Evolutionary conservation across 2,888 invertebrate genomes (phyloP), one percentile per base, ranked within the genome.

Genomic region (Drosophila phalerata): DNA sequence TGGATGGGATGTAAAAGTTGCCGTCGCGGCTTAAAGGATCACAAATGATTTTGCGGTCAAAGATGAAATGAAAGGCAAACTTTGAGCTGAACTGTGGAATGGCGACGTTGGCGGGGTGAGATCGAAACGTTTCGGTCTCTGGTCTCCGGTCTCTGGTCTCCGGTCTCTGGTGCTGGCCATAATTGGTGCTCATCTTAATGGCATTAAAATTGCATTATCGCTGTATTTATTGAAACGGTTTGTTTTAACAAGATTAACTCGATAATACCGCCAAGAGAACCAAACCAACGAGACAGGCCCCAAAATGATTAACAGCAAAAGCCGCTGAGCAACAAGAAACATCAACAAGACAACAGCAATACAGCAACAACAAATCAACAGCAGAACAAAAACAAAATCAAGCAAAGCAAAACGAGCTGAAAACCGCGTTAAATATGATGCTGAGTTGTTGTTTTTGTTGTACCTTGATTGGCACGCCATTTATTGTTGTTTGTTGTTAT

Each of bases 171-270:
- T 87, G 82, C 67, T 79, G 81, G 68, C 79, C 87, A 90, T 91
- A 91, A 91, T 91, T 91, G 91, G 91, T 91, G 90, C 90, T 91
- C 91, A 91, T 86, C 87, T 91, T 91, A 91, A 91, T 91, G 90
- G 89, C 83, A 90, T 91, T 91, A 90, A 91, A 91, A 91, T 89
- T 91, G 90, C 88, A 90, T 91, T 91, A 91, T 91, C 91, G 90
- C 89, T 82, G 89, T 87, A 87, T 90, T 87, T 82, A 91, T 91
- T 90, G 88, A 90, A 91, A 88, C 88, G 85, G 84, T 90, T 89
- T 79, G 87, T 85, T 85, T 85, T 85, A 85, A 85, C 85, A 85
- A 85, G 85, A 85, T 85, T 85, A 85, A 81, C 76, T 84, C 87
- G 77, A 75, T 73, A 78, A 85, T 85, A 88, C 85, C 72, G 77